Evolutionary conservation across 2,113 vertebrate species (phyloP).

Genomic region (Lasiurus cinereus): DNA sequence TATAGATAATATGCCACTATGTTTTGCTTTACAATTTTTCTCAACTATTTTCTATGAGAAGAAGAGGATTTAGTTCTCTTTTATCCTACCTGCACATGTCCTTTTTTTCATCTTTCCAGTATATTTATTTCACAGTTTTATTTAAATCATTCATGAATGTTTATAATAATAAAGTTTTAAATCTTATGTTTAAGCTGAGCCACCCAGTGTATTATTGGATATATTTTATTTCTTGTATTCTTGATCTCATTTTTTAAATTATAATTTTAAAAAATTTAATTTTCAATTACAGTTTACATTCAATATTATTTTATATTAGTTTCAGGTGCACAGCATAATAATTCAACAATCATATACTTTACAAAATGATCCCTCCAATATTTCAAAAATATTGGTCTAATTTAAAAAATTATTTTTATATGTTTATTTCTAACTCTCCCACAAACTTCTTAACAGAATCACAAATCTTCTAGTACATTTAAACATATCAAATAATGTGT

Average conservation of each 20-base stretch:
- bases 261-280: background rate
- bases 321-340: background rate
- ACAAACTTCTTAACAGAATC: background rate
- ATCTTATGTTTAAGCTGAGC: background rate
- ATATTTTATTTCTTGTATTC: background rate
- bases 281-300: background rate
- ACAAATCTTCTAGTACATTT: background rate
- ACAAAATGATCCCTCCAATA: background rate
- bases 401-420: slow-evolving; percentile 4
- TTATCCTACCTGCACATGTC: background rate
- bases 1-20: background rate
- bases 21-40: background rate
- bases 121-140: background rate
- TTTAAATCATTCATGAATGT: slow-evolving; percentile 10
- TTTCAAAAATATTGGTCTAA: background rate
- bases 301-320: background rate
- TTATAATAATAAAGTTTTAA: background rate
- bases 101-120: background rate
- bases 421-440: background rate
- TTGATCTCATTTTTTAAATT: background rate
- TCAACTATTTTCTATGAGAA: background rate
- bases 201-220: background rate
- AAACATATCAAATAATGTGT: background rate
- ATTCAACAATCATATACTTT: background rate
- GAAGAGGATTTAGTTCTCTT: background rate